phyloP scores from a whole-genome alignment of 2,888 invertebrate genomes.

The Diogma glabrata region DNA sequence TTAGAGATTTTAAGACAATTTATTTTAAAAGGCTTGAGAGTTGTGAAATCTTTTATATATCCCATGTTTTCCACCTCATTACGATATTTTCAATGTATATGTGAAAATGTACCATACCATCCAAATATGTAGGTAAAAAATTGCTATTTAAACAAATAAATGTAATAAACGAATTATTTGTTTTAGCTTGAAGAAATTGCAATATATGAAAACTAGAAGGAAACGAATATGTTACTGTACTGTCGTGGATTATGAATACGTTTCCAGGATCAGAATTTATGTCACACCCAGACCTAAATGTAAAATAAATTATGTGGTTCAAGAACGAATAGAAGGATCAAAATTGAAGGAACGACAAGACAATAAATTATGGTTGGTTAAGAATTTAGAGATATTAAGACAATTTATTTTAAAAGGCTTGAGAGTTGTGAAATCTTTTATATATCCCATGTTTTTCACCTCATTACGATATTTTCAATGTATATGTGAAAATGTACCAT shows the following conservation, averaged over 20 bases:
- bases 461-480: constrained; percentile 82
- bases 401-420: constrained; percentile 84
- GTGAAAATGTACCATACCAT: constrained; percentile 93
- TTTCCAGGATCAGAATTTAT: constrained; percentile 83
- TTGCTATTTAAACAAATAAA: too few species aligned
- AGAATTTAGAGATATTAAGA: constrained; percentile 80
- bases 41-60: constrained; percentile 81
- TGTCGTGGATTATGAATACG: constrained; percentile 86
- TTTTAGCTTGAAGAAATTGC: constrained; percentile 83
- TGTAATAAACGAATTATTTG: too few species aligned
- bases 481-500: constrained; percentile 91
- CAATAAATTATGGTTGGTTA: constrained; percentile 92
- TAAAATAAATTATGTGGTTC: constrained; percentile 69
- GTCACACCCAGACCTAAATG: constrained; percentile 73
- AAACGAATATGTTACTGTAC: constrained; percentile 88
- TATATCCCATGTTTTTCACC: constrained; percentile 94
- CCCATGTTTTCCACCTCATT: constrained; percentile 92
- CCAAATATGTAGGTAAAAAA: too few species aligned
- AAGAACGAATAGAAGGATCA: constrained; percentile 84
- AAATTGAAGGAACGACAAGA: constrained; percentile 83
- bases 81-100: constrained; percentile 83
- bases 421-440: constrained; percentile 77
- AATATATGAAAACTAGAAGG: constrained; percentile 77
- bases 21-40: constrained; percentile 80
- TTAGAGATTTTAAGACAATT: constrained; percentile 78